phyloP scores from a whole-genome alignment of 2,888 invertebrate genomes.

The Archips crataeganus region DNA sequence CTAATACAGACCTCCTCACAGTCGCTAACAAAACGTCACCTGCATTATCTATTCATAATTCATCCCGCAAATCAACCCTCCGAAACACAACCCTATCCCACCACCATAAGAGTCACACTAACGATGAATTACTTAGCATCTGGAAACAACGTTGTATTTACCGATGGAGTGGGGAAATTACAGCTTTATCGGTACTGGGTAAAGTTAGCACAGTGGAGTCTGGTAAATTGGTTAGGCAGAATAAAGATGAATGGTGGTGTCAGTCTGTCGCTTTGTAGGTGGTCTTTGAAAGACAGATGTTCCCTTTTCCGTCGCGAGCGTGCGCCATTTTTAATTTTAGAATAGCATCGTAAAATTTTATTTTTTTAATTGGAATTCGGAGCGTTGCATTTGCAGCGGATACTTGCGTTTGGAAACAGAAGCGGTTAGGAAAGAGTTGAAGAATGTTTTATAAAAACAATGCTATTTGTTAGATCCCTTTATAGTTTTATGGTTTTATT shows the following conservation, averaged over 20 bases:
- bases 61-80: constrained; percentile 60
- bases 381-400: constrained; percentile 28
- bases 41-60: constrained; percentile 63
- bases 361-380: constrained; percentile 52
- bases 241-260: constrained; percentile 80
- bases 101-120: constrained; percentile 59
- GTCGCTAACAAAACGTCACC: constrained; percentile 60
- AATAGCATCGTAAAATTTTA: constrained; percentile 53
- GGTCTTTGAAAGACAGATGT: constrained; percentile 81
- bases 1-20: constrained; percentile 34
- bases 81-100: constrained; percentile 63
- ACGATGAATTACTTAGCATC: constrained; percentile 69
- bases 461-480: too few species aligned
- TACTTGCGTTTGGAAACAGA: constrained; percentile 29
- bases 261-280: constrained; percentile 73
- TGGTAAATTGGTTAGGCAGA: constrained; percentile 53
- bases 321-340: constrained; percentile 74
- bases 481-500: too few species aligned
- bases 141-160: constrained; percentile 45
- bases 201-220: constrained; percentile 27
- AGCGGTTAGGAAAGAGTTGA: constrained; percentile 1
- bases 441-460: too few species aligned
- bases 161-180: constrained; percentile 36
- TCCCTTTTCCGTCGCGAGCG: constrained; percentile 62
- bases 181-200: constrained; percentile 40